These are phyloP conservation scores for Spisula subtruncata DNA, from an alignment of 2,888 invertebrate genomes.

Conservation along the genomic window DNA sequence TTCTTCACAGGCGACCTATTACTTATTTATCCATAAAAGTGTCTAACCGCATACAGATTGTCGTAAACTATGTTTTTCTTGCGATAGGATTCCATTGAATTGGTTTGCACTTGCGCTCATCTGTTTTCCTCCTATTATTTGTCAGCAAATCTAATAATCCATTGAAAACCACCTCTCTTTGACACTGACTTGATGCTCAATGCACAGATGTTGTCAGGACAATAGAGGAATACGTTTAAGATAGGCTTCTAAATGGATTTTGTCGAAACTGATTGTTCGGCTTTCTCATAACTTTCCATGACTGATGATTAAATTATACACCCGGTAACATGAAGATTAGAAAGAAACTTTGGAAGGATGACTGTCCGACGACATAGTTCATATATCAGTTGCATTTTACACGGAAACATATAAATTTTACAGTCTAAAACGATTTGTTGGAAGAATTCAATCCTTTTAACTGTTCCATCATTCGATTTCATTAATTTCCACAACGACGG, in stretches of 20 bases:
- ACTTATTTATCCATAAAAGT: background rate
- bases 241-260: background rate
- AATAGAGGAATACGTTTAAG: background rate
- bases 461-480: background rate
- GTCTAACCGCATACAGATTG: too few relatives aligned
- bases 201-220: background rate
- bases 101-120: too few relatives aligned
- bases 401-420: background rate
- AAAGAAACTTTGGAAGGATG: background rate
- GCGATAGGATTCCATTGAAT: too few relatives aligned
- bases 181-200: background rate
- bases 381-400: background rate
- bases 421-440: background rate
- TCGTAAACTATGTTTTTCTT: too few relatives aligned
- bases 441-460: background rate
- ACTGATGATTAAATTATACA: background rate
- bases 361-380: background rate
- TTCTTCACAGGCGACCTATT: background rate
- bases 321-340: background rate
- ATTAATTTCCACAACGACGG: background rate
- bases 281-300: background rate
- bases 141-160: constrained; percentile 1
- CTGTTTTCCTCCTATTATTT: too few relatives aligned
- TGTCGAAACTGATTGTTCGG: background rate
- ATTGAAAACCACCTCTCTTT: background rate